Conservation (phyloP, 2,888 invertebrate genomes). For the Perithous albicinctus region DNA sequence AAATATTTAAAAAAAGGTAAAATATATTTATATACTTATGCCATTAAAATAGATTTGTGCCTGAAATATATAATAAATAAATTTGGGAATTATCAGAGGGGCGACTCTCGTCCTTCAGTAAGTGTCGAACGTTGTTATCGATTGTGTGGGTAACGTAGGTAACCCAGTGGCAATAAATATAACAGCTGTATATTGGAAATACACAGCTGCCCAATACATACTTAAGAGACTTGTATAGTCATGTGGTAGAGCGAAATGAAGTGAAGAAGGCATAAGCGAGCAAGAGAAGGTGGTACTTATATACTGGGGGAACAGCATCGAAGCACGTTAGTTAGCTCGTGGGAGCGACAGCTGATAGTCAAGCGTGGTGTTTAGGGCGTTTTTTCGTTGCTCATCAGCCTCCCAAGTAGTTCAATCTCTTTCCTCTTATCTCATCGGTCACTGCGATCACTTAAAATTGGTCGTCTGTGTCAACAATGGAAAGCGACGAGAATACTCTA, state of each 20-base stretch:
- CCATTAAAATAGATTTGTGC: too few relatives aligned
- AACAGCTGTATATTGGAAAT: neutral
- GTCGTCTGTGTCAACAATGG: slow-evolving; percentile 59
- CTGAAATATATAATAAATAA: neutral
- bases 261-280: neutral
- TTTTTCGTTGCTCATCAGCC: neutral
- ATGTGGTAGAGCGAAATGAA: neutral
- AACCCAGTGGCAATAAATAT: slow-evolving; percentile 46
- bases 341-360: slow-evolving; percentile 57
- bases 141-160: slow-evolving; percentile 52
- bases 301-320: slow-evolving; percentile 48
- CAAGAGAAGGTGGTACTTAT: slow-evolving; percentile 26
- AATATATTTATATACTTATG: too few relatives aligned
- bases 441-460: too few relatives aligned
- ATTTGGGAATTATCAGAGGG: neutral
- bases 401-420: slow-evolving; percentile 48
- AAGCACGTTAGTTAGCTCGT: slow-evolving; percentile 65
- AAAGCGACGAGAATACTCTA: slow-evolving; percentile 57
- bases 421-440: slow-evolving; percentile 36
- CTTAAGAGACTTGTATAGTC: neutral
- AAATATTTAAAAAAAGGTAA: too few relatives aligned
- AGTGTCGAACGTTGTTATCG: slow-evolving; percentile 44
- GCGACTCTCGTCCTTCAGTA: slow-evolving; percentile 7
- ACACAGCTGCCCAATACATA: neutral
- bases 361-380: slow-evolving; percentile 1